Conservation (phyloP, 2,797 vertebrate genomes). For the Ctenosaura bakeri region DNA sequence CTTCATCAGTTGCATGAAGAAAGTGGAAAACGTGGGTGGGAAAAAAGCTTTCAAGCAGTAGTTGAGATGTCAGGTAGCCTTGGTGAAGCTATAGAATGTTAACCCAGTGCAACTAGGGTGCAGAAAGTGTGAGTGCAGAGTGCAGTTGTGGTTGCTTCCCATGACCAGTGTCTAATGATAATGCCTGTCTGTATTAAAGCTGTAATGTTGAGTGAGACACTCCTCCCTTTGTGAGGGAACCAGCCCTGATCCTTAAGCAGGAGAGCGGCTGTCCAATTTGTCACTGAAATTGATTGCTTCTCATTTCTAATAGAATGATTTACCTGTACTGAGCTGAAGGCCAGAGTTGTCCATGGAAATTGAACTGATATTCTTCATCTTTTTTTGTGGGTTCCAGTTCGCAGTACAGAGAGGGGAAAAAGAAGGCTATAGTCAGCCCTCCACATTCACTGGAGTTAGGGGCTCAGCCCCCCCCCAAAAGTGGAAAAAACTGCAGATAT, state of each 20-base stretch:
- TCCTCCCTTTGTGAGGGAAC: background rate
- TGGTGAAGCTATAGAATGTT: no score
- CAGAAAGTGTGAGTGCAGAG: background rate
- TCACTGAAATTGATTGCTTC: no score
- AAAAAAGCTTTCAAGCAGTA: background rate
- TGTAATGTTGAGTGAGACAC: background rate
- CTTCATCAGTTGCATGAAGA: background rate
- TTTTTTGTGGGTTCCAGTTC: background rate
- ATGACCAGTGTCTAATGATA: background rate
- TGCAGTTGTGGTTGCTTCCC: background rate
- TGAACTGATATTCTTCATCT: background rate
- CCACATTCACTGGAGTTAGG: no score
- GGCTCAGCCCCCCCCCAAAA: no score
- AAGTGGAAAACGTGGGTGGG: background rate
- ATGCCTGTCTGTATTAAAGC: background rate
- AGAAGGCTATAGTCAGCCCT: no score
- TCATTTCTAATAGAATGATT: background rate
- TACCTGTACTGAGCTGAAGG: background rate
- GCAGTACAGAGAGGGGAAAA: background rate
- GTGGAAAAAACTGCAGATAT: no score
- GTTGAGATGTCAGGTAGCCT: background rate
- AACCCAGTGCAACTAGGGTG: no score
- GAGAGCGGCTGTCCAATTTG: background rate
- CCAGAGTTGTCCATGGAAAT: background rate
- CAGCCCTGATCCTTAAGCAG: background rate